Evolutionary conservation across 2,113 vertebrate genomes (phyloP), one percentile per base, ranked within the genome.

Genomic region (Mugil cephalus): DNA sequence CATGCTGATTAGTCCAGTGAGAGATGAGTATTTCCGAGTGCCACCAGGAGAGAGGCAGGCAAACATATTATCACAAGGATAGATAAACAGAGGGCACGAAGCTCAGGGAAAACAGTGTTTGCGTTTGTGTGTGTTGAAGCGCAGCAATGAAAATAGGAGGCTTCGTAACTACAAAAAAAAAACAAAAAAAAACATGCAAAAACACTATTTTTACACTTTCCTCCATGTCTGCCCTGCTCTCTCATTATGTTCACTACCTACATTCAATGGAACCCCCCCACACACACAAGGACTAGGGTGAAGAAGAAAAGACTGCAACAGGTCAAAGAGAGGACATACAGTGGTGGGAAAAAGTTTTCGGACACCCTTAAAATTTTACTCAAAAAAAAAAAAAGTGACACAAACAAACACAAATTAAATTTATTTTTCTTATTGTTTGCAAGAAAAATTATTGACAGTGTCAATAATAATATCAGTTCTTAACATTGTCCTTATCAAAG

Each of bases 1-100:
- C 58, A 82, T 87, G 80, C 83, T 91, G 90, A 94, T 94, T 92
- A 93, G 77, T 83, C 87, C 86, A 82, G 79, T 92, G 87, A 92
- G 88, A 87, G 84, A 86, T 86, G 84, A 89, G 80, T 19, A 68
- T 91, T 91, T 93, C 85, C 84, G 80, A 53, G 24, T 83, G 87
- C 87, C 87, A 86, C 66, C 72, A 81, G 83, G 87, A 84, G 71
- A 86, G 77, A 76, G 47, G 77, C 77, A 69, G 70, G 70, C 74
- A 83, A 88, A 83, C 78, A 82, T 83, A 82, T 87, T 70, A 90
- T 91, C 82, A 76, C 79, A 77, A 75, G 67, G 72, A 88, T 74
- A 82, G 81, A 86, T 85, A 88, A 91, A 83, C 82, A 87, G 68
- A 82, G 79, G 76, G 69, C 80, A 81, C 40, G 36, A 52, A 50